Conservation (phyloP, 2,888 invertebrate genomes). For the Cryptus viduatorius region DNA sequence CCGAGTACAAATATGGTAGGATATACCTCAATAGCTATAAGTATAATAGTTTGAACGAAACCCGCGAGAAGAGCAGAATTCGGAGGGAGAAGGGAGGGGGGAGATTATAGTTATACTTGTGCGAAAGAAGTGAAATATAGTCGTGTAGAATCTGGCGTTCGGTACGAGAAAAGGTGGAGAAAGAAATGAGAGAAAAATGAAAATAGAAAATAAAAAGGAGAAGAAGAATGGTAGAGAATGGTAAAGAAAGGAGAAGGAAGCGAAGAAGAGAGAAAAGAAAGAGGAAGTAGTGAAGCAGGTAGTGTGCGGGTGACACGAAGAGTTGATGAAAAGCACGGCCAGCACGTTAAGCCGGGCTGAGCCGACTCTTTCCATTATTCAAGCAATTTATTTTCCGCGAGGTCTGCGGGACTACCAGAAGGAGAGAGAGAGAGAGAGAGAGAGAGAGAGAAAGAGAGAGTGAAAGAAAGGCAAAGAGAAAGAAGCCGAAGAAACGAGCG, state of each 20-base stretch:
- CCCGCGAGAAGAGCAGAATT: neutral
- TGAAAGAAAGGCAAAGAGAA: constrained; percentile 38
- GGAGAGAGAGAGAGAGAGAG: constrained; percentile 55
- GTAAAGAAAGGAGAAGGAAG: constrained; percentile 14
- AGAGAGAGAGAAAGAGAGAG: constrained; percentile 50
- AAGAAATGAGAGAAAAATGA: neutral
- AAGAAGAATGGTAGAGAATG: neutral
- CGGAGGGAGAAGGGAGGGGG: neutral
- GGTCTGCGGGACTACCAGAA: constrained; percentile 64
- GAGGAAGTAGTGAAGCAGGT: constrained; percentile 19
- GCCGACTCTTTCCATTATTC: constrained; percentile 77
- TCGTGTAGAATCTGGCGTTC: neutral
- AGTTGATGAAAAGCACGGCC: constrained; percentile 72
- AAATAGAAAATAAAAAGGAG: constrained; percentile 2
- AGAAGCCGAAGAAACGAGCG: constrained; percentile 16
- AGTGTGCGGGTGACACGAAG: constrained; percentile 61
- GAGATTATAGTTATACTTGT: neutral
- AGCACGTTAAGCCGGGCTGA: constrained; percentile 70
- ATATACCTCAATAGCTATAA: neutral
- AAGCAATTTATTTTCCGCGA: constrained; percentile 77
- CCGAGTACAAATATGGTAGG: neutral
- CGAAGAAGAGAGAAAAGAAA: constrained; percentile 22
- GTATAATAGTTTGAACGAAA: neutral
- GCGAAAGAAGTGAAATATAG: constrained; percentile 3
- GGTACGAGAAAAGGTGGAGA: neutral